Conservation (phyloP, 1,140 invertebrate species). For the Leptonema lineaticorne region DNA sequence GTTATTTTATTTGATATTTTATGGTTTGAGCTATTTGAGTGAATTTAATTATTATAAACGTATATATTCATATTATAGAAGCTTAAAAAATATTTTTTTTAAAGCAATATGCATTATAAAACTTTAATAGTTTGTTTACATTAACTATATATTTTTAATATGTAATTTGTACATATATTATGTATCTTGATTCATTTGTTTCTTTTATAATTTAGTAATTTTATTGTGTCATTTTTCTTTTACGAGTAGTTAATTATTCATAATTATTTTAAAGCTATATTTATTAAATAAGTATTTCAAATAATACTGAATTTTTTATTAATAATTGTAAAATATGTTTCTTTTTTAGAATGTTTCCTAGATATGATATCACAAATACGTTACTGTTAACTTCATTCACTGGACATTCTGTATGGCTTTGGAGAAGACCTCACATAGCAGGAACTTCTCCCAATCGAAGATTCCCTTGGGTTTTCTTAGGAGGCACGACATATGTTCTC, state of each 20-base stretch:
- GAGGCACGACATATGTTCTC: constrained; percentile 52
- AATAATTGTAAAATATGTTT: too few species aligned
- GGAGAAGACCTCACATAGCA: constrained; percentile 53
- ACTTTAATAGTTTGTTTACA: too few species aligned
- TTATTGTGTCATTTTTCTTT: not conserved
- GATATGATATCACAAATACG: constrained; percentile 52
- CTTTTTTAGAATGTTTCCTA: constrained; percentile 52
- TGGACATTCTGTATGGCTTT: constrained; percentile 53
- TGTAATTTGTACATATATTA: not conserved
- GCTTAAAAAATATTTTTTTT: not conserved
- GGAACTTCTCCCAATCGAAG: constrained; percentile 52
- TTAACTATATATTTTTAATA: not conserved
- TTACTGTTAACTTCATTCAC: constrained; percentile 51
- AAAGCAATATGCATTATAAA: too few species aligned
- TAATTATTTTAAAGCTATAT: not conserved
- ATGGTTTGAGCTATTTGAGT: not conserved
- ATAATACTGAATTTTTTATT: constrained; percentile 28
- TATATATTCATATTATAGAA: not conserved
- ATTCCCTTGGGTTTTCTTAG: constrained; percentile 55
- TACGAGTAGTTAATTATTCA: not conserved
- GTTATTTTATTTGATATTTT: not conserved
- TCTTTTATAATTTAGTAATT: not conserved
- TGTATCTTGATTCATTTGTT: not conserved
- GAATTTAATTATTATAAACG: not conserved
- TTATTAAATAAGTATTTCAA: not conserved